Evolutionary conservation across 2,113 vertebrate genomes (phyloP), one percentile per base, ranked within the genome.

Genomic region (Scomber scombrus): DNA sequence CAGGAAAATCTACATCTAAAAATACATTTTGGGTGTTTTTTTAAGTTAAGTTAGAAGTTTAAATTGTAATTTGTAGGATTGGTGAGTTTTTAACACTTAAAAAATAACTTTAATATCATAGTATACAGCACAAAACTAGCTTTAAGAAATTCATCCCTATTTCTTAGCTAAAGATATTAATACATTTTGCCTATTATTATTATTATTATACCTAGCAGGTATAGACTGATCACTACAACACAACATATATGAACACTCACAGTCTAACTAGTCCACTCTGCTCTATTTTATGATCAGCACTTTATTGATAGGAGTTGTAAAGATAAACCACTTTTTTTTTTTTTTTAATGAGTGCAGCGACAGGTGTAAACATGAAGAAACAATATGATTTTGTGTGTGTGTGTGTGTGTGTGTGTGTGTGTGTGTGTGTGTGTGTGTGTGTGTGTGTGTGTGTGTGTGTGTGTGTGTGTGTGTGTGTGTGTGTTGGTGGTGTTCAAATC

Each of bases 261-360:
- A 40, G 34, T 40, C 9, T 40, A 40, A 40, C 34, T 9, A 40
- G 8, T 9, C 11, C 40, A 15, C 73, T 71, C 52, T 62, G 16
- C n/a, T 61, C 11, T 29, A 8, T 23, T 78, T 87, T 85, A 89
- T 83, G 70, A 82, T 31, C 43, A 18, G 8, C 0, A 3, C 43
- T 86, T 86, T 81, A 85, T 78, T 82, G 47, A 13, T 47, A 43
- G 26, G 34, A 13, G 70, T 71, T 82, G 56, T 86, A 84, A 89
- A 92, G 78, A 86, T 85, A 87, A 84, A 51, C 11, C 18, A 21
- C 40, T 10, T 73, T 49, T 68, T 80, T 11, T 81, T 71, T 26
- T 26, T 26, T 26, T 26, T 26, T 26, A 26, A 26, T 26, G 2
- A 26, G 34, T 5, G 5, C 12, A 11, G 14, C 52, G 19, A 52